Evolutionary conservation across 1,140 invertebrate species (phyloP), one percentile per base, ranked within the genome.

Genomic region (Leptopilina boulardi): DNA sequence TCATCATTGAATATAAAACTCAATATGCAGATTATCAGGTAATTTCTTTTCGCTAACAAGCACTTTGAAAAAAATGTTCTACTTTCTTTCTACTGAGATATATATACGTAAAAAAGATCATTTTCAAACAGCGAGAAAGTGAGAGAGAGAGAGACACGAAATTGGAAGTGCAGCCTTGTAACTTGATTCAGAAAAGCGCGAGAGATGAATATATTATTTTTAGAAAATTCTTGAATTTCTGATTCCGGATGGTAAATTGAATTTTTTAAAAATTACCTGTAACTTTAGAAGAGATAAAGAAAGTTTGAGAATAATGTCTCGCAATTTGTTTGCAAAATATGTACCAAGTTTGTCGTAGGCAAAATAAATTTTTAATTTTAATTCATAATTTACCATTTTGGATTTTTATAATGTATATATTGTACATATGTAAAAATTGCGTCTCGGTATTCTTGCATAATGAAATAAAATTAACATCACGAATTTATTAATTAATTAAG

Each of bases 1-100:
- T 97, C 72, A 91, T 97, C 34, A 95, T 97, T 78, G 96, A 97
- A 86, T 96, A 94, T 90, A 96, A 97, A 87, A 97, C 96, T 11
- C 95, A 96, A 26, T 95, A 97, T 85, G 94, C 96, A 34, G 94
- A 97, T 88, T 97, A 96, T 88, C 93, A 93, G 90, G 93, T 94
- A 88, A 80, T 41, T 73, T 38, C 34, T 88, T n/a, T 30, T 19
- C 9, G 59, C 26, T 66, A 66, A 66, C 15, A 18, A 19, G 3
- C 26, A n/a, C 15, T 2, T 34, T 2, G 34, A 38, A 66, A 66
- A 66, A 30, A 66, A 23, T 66, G 59, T 15, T 66, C 59, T 13
- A 30, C 26, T 66, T 66, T 66, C 59, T 66, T 66, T 66, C 9
- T 8, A 3, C 30, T 34, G 2, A 34, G 30, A 2, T 34, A 34